Conservation (phyloP, 2,888 invertebrate species). For the Eristalis intricaria region DNA sequence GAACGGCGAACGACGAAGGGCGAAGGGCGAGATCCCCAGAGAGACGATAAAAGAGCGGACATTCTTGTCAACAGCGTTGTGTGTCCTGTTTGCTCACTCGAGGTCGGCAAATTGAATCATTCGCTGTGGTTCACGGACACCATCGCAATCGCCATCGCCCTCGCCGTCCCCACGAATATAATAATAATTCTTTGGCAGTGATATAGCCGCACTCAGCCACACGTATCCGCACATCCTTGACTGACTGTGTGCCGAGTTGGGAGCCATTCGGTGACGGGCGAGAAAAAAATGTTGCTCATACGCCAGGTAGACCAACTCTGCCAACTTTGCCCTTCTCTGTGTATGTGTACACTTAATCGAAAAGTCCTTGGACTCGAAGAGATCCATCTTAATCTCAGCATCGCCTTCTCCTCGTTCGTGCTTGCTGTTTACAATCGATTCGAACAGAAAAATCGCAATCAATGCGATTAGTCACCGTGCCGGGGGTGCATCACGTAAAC, state of each 20-base stretch:
- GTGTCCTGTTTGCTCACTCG: conserved; percentile 55
- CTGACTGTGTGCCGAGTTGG: background rate
- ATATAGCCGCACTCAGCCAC: background rate
- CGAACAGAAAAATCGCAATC: conserved; percentile 67
- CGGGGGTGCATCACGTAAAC: conserved; percentile 68
- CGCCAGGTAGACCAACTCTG: conserved; percentile 40
- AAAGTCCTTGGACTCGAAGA: conserved; percentile 52
- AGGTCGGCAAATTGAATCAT: conserved; percentile 71
- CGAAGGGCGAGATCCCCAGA: background rate
- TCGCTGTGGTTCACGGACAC: conserved; percentile 41
- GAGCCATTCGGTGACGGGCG: conserved; percentile 22
- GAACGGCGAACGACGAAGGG: background rate
- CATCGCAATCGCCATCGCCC: background rate
- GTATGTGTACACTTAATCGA: conserved; percentile 51
- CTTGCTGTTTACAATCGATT: conserved; percentile 63
- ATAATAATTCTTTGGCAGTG: conserved; percentile 64
- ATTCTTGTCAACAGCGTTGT: conserved; percentile 36
- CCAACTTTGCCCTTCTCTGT: too few relatives aligned
- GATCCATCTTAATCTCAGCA: conserved; percentile 53
- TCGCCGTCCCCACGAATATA: conserved; percentile 35
- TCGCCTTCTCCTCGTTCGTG: conserved; percentile 5
- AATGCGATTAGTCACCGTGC: conserved; percentile 69
- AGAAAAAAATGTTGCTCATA: conserved; percentile 41
- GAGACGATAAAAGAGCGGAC: background rate
- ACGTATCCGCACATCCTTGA: background rate